These are phyloP conservation scores for Scolopax rusticola DNA, from an alignment of 2,797 vertebrate genomes.

Conservation along the genomic window DNA sequence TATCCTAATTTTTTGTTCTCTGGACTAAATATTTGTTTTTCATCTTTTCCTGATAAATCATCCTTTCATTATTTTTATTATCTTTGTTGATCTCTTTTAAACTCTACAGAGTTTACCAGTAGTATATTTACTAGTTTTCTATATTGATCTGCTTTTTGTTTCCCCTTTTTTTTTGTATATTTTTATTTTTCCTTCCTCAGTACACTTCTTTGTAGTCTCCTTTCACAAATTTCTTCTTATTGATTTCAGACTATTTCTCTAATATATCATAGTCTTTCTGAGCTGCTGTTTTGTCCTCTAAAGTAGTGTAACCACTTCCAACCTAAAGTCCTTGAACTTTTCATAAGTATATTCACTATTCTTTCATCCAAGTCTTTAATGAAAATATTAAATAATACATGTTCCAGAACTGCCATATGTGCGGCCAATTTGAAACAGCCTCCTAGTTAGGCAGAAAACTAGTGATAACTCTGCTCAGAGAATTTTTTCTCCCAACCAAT, in stretches of 20 bases:
- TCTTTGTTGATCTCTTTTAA: background rate
- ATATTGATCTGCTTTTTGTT: background rate
- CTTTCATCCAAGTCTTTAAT: background rate
- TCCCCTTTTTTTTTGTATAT: background rate
- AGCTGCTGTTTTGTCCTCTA: background rate
- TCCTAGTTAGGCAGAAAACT: background rate
- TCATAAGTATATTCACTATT: background rate
- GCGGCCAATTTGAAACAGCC: background rate
- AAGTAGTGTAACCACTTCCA: background rate
- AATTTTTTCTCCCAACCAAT: background rate
- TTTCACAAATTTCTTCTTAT: background rate
- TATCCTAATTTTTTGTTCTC: background rate
- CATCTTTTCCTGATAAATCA: background rate
- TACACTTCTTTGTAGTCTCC: background rate
- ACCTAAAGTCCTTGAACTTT: background rate
- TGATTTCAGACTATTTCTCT: background rate
- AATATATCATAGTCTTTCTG: background rate
- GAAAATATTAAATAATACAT: constrained; percentile 11
- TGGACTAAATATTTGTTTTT: background rate
- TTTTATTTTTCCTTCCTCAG: background rate
- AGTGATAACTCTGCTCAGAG: background rate
- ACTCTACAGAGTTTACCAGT: background rate
- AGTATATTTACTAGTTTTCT: background rate
- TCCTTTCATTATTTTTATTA: background rate
- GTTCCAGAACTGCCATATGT: background rate